Evolutionary conservation across 2,113 vertebrate genomes (phyloP).

Genomic region (Hypanus sabinus): DNA sequence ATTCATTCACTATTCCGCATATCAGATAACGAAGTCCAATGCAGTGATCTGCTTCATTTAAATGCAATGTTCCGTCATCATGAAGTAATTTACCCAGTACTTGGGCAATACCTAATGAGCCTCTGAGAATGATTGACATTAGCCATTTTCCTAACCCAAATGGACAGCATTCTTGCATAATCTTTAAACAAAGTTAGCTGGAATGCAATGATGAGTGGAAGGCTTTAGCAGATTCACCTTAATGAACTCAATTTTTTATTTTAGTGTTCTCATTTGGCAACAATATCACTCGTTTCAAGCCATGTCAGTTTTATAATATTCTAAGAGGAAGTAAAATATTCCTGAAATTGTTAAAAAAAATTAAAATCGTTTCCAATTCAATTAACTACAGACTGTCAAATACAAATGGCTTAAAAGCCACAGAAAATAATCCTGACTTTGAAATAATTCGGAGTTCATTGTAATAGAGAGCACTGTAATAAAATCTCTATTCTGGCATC

Average conservation of each 20-base stretch:
- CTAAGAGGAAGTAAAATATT: neutral
- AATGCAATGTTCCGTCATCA: neutral
- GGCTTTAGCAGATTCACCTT: neutral
- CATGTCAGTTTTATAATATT: neutral
- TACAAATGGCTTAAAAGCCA: neutral
- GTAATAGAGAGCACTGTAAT: neutral
- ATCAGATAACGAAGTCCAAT: neutral
- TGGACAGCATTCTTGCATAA: neutral
- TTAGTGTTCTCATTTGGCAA: neutral
- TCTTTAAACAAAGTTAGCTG: neutral
- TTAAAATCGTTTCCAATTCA: slow-evolving; percentile 13
- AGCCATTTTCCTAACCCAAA: neutral
- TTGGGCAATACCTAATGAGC: neutral
- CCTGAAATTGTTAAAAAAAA: neutral
- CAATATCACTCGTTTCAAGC: neutral
- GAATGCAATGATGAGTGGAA: too few species aligned
- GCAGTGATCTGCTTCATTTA: neutral
- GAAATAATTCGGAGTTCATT: neutral
- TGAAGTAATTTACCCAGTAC: neutral
- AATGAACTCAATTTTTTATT: neutral
- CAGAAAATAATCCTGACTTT: slow-evolving; percentile 6
- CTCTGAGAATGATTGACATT: neutral
- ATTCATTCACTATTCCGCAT: neutral
- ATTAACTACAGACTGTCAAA: slow-evolving; percentile 24
- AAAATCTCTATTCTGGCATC: neutral